Evolutionary conservation across 2,888 invertebrate genomes (phyloP), one percentile per base, ranked within the genome.

Genomic region (Ceratothoa steindachneri): DNA sequence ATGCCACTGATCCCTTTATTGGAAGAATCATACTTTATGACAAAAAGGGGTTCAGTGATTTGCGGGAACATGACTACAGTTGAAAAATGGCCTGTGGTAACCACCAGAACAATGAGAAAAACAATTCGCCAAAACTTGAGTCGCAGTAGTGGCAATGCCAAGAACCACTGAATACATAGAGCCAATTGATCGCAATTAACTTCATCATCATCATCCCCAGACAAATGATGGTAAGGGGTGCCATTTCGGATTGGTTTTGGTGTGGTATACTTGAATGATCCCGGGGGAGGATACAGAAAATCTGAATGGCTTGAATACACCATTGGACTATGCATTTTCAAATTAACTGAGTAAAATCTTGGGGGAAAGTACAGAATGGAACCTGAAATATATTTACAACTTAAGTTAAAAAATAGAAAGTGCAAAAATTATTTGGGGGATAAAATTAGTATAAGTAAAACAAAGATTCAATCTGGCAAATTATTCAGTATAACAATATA

Each of bases 1-100:
- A 41, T 41, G 5, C 15, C 41, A 41, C 15, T 41, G 15, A 15
- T 5, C 41, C 41, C 41, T 15, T n/a, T 24, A 22, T 22, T 24
- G 24, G 60, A 15, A 1, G 27, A 60, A 24, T 60, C 24, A 60
- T 60, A 24, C 24, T 60, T 60, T 24, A 60, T 24, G 12, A 60
- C 27, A 60, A 60, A 60, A 24, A 60, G 60, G 12, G 60, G 60
- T 60, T 60, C 60, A 12, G 19, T 24, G 12, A 60, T 60, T 24
- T 24, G n/a, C 2, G 12, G 19, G 24, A 60, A 60, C 22, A 60
- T 60, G 12, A 60, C 22, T 22, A 60, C 60, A 24, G 60, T 24
- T 22, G 60, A 60, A 60, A 60, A 60, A 60, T 60, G 27, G n/a
- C 60, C 60, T 22, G 60, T 60, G 60, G 60, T 60, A 24, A 60